These are phyloP conservation scores for Troilus luridus DNA, from an alignment of 2,888 invertebrate species.

Conservation along the genomic window DNA sequence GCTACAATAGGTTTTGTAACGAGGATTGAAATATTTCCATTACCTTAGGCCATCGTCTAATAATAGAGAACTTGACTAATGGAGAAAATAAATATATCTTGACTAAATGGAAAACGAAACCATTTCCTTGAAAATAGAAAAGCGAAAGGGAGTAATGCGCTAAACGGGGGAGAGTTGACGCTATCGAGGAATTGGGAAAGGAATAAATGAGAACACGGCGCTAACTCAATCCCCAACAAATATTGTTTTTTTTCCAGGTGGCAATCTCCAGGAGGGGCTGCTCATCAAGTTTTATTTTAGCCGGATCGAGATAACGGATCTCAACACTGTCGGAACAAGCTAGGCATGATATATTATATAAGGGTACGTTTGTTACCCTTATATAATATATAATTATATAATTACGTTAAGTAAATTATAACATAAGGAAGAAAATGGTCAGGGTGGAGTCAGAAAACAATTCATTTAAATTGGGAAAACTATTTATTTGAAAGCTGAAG, in stretches of 20 bases:
- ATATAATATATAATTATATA: no score
- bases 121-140: background rate
- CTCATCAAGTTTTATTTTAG: slow-evolving; percentile 1
- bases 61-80: background rate
- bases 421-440: background rate
- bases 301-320: background rate
- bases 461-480: no score
- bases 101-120: background rate
- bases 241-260: background rate
- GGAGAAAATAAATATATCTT: background rate
- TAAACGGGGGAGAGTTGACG: background rate
- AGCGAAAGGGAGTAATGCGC: background rate
- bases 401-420: no score
- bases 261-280: background rate
- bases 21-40: background rate
- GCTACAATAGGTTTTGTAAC: no score
- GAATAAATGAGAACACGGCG: slow-evolving; percentile 4
- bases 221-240: slow-evolving; percentile 37
- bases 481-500: no score
- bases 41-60: background rate
- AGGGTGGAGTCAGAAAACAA: no score
- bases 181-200: background rate
- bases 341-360: background rate
- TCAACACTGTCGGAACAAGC: background rate
- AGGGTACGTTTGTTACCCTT: background rate